These are phyloP conservation scores for Drosophila pachea DNA, from an alignment of 1,140 invertebrate species.

Conservation along the genomic window DNA sequence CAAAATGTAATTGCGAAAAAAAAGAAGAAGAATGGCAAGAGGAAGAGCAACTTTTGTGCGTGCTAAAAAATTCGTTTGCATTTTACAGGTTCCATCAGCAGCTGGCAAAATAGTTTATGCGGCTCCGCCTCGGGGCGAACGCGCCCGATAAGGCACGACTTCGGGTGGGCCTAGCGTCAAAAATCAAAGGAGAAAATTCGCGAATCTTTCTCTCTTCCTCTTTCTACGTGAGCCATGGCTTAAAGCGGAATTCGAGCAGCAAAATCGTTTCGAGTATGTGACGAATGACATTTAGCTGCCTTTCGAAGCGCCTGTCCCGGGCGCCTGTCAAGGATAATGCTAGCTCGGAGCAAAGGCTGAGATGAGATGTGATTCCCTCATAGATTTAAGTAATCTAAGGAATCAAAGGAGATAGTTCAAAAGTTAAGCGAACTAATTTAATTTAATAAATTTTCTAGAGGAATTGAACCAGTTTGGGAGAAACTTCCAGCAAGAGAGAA, in stretches of 20 bases:
- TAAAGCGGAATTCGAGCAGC: neutral
- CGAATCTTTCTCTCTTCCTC: neutral
- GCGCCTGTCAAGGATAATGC: neutral
- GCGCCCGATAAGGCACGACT: neutral
- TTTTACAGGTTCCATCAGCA: slow-evolving; percentile 60
- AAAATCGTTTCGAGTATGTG: neutral
- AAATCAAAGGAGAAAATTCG: slow-evolving; percentile 21
- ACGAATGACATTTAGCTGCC: neutral
- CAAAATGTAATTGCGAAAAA: slow-evolving; percentile 41
- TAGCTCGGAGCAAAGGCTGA: neutral
- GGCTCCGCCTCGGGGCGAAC: slow-evolving; percentile 21
- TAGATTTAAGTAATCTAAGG: no score
- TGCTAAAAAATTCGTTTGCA: slow-evolving; percentile 66
- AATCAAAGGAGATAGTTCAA: no score
- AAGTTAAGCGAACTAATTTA: no score
- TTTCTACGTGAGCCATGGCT: no score
- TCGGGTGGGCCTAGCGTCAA: neutral
- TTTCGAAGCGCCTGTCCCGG: neutral
- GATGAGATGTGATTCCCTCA: neutral
- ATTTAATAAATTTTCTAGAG: no score
- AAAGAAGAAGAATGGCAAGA: slow-evolving; percentile 1
- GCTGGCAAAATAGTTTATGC: slow-evolving; percentile 52
- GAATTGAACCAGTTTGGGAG: no score
- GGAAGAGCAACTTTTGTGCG: slow-evolving; percentile 38
- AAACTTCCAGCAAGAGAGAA: no score